Percentiles rank a stretch among this genome's conserved stretches.
These are phyloP conservation scores for Bubalus kerabau DNA, from an alignment of 2,113 vertebrate species.

Conservation along the genomic window DNA sequence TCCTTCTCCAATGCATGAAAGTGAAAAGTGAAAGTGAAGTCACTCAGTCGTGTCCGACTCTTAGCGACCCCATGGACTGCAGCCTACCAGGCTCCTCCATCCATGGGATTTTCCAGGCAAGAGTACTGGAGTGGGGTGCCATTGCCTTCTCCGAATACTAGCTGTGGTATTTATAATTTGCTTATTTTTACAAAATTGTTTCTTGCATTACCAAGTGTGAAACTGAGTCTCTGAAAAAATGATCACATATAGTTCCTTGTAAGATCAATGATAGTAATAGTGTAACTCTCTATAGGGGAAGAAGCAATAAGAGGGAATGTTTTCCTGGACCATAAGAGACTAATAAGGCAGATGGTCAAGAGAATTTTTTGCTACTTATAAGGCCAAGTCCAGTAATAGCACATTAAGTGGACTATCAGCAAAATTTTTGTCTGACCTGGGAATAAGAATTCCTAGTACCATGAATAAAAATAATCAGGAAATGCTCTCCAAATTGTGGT, in stretches of 20 bases:
- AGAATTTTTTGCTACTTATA: neutral
- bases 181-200: neutral
- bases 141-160: neutral
- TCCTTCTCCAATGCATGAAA: no score
- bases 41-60: no score
- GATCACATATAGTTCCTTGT: neutral
- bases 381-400: neutral
- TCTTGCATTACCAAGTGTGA: neutral
- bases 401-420: neutral
- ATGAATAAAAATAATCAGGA: neutral
- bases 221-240: neutral
- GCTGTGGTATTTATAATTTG: neutral
- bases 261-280: neutral
- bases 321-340: neutral
- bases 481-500: neutral
- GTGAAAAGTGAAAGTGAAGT: no score
- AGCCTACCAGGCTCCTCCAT: fast-evolving
- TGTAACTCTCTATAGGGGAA: neutral
- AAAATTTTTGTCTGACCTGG: neutral
- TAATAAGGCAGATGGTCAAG: neutral
- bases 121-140: no score
- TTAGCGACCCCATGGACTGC: no score
- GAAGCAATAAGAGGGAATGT: neutral
- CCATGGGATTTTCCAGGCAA: no score
- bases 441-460: neutral